Percentiles rank a stretch among this genome's conserved stretches.
These are phyloP conservation scores for Malaclemys terrapin DNA, from an alignment of 2,113 vertebrate species.

Conservation along the genomic window DNA sequence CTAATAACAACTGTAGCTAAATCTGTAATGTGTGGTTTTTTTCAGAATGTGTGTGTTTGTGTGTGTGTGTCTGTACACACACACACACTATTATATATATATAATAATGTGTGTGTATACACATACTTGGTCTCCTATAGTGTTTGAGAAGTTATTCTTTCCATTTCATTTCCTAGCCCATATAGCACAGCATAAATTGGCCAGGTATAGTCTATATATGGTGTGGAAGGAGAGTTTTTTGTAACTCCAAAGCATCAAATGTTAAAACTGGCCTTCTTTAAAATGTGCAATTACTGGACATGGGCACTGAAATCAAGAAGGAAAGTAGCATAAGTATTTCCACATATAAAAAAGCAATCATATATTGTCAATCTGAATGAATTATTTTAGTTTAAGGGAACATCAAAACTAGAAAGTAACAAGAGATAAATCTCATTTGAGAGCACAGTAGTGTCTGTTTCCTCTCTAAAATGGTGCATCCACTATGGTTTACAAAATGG, in stretches of 20 bases:
- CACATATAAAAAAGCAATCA: neutral
- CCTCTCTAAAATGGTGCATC: neutral
- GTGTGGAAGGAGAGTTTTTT: neutral
- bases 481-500: neutral
- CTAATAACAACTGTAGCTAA: neutral
- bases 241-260: neutral
- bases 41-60: neutral
- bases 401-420: neutral
- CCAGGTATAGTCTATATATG: neutral
- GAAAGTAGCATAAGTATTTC: neutral
- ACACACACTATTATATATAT: no score
- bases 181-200: accelerated
- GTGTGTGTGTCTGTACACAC: no score
- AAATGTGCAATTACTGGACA: neutral
- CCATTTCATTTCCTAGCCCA: neutral
- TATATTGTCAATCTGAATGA: neutral
- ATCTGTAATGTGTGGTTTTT: neutral
- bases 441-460: neutral
- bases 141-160: neutral
- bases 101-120: accelerated
- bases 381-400: neutral
- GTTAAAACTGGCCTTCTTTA: neutral
- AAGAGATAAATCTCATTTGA: neutral
- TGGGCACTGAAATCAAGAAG: neutral
- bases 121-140: neutral